A percentile compares a stretch with the other conserved stretches of the same genome.
phyloP scores from a whole-genome alignment of 2,888 invertebrate species.

The Acrobasis repandana region DNA sequence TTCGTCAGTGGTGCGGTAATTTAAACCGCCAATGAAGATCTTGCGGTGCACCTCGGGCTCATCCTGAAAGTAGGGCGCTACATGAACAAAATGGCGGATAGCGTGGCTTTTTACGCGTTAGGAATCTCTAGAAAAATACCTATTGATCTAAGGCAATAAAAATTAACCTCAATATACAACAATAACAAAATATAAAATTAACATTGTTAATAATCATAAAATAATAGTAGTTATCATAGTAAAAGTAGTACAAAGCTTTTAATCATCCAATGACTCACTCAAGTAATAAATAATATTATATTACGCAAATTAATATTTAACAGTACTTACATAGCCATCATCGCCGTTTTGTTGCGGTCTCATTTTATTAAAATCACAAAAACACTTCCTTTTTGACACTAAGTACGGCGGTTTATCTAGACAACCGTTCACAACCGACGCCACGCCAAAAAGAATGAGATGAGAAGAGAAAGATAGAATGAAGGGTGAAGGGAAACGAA shows the following conservation, averaged over 20 bases:
- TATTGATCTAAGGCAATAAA: not conserved
- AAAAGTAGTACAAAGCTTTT: too few relatives aligned
- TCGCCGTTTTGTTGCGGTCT: constrained; percentile 78
- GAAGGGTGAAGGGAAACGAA: not conserved
- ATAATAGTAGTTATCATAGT: too few relatives aligned
- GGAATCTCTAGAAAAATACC: not conserved
- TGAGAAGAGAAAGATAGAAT: constrained; percentile 23
- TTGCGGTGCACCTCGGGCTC: constrained; percentile 95
- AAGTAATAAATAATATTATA: not conserved
- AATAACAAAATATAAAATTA: too few relatives aligned
- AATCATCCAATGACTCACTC: not conserved
- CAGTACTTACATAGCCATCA: constrained; percentile 77
- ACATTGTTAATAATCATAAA: too few relatives aligned
- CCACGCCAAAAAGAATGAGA: constrained; percentile 72
- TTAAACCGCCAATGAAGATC: constrained; percentile 97
- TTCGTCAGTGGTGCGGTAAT: constrained; percentile 97
- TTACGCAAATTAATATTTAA: not conserved
- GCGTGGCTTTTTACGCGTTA: constrained; percentile 34
- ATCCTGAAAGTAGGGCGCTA: constrained; percentile 74
- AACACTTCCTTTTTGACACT: constrained; percentile 33
- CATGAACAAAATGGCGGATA: constrained; percentile 75
- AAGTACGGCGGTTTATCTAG: constrained; percentile 5
- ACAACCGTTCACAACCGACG: constrained; percentile 51
- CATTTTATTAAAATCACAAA: constrained; percentile 48
- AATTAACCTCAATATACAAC: not conserved